Percentiles rank a stretch among this genome's conserved stretches.
Conservation (phyloP, 2,888 invertebrate genomes). For the Lasioglossum zephyrum region DNA sequence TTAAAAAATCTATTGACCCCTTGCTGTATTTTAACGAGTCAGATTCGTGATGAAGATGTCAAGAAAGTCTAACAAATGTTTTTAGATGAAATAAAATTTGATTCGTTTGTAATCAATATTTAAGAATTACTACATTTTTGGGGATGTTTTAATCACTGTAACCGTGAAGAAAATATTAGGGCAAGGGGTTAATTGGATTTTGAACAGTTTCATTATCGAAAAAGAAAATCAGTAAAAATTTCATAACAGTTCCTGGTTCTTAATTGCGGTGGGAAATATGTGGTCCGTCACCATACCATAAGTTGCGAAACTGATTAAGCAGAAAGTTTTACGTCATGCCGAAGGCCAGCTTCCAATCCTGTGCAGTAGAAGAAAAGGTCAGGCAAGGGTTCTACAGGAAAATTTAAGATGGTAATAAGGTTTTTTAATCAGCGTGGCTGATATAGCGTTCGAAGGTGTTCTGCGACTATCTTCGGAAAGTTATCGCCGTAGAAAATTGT, state of each 20-base stretch:
- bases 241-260: background rate
- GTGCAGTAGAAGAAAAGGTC: background rate
- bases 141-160: too few species aligned
- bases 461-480: background rate
- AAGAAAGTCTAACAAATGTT: too few species aligned
- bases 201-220: background rate
- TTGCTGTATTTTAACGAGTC: too few species aligned
- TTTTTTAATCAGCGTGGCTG: conserved; percentile 9
- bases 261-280: background rate
- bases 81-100: too few species aligned
- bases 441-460: background rate
- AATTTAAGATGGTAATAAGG: background rate
- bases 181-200: background rate
- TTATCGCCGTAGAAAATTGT: conserved; percentile 22
- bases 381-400: background rate
- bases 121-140: too few species aligned
- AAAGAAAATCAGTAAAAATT: background rate
- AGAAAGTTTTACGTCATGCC: background rate
- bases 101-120: too few species aligned
- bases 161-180: too few species aligned
- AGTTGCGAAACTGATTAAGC: conserved; percentile 14
- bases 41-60: too few species aligned
- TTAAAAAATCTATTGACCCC: too few species aligned
- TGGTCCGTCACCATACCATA: background rate
- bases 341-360: background rate